A percentile compares a stretch with the other conserved stretches of the same genome.
Conservation (phyloP, 2,797 vertebrate species). For the Cyprinodon diabolis region DNA sequence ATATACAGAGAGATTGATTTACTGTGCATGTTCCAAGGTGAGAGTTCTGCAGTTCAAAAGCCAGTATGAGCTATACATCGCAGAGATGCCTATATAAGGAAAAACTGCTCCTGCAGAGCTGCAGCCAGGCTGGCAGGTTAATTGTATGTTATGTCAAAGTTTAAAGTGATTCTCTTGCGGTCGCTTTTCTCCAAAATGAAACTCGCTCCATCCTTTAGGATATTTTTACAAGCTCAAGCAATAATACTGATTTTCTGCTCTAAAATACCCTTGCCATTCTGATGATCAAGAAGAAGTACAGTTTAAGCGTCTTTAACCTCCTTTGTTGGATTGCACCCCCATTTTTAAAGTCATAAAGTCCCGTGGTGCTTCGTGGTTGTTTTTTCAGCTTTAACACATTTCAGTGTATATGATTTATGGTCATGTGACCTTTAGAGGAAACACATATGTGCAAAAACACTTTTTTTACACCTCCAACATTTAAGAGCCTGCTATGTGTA, state of each 20-base stretch:
- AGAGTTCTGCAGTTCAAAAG: slow-evolving; percentile 17
- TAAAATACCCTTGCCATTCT: slow-evolving; percentile 43
- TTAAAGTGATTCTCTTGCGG: slow-evolving; percentile 56
- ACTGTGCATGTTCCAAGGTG: slow-evolving; percentile 41
- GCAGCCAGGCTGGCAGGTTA: slow-evolving; percentile 64
- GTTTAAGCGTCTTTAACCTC: slow-evolving; percentile 20
- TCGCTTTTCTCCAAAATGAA: slow-evolving; percentile 59
- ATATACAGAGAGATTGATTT: slow-evolving; percentile 47
- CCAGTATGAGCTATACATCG: slow-evolving; percentile 27
- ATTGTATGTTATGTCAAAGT: slow-evolving; percentile 61
- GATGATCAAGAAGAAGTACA: slow-evolving; percentile 54
- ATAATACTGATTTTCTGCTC: slow-evolving; percentile 60
- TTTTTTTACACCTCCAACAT: slow-evolving; percentile 24
- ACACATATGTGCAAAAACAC: slow-evolving; percentile 17
- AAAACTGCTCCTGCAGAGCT: slow-evolving; percentile 43
- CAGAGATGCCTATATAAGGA: slow-evolving; percentile 66
- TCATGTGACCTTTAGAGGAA: slow-evolving; percentile 43
- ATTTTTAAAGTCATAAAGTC: slow-evolving; percentile 32
- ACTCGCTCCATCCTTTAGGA: slow-evolving; percentile 43
- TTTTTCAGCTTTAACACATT: slow-evolving; percentile 71
- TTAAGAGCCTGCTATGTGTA: not conserved
- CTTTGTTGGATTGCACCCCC: slow-evolving; percentile 16
- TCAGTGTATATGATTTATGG: slow-evolving; percentile 60
- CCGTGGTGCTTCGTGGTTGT: slow-evolving; percentile 46
- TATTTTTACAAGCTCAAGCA: slow-evolving; percentile 70